Evolutionary conservation across 2,797 vertebrate genomes (phyloP).

Genomic region (Parotocinclus haroldoi): DNA sequence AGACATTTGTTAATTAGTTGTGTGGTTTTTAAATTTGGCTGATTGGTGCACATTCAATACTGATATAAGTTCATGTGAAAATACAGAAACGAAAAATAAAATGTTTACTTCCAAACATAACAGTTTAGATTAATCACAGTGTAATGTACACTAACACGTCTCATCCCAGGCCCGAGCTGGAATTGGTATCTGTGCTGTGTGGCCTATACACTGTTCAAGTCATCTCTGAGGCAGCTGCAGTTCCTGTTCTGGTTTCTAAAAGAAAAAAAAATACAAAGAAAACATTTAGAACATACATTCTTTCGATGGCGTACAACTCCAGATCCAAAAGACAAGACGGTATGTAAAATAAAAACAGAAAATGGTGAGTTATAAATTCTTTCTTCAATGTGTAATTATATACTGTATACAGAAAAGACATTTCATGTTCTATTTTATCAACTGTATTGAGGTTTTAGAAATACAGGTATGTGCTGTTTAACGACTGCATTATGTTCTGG

Average conservation of each 20-base stretch:
- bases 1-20: conserved; percentile 68
- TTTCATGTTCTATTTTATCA: too few species aligned
- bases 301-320: too few species aligned
- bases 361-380: too few species aligned
- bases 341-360: conserved; percentile 1
- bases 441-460: too few species aligned
- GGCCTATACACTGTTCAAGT: conserved; percentile 60
- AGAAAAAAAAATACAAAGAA: neutral
- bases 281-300: too few species aligned
- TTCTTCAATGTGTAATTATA: too few species aligned
- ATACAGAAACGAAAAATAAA: conserved; percentile 60
- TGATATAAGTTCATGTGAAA: conserved; percentile 58
- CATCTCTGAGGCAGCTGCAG: conserved; percentile 60
- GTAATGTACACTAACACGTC: conserved; percentile 79
- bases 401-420: too few species aligned
- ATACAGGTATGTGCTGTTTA: too few species aligned
- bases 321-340: too few species aligned
- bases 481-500: too few species aligned
- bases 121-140: conserved; percentile 61
- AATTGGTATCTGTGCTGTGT: conserved; percentile 53
- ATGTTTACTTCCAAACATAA: conserved; percentile 69
- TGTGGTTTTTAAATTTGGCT: too few species aligned
- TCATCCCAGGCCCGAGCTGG: conserved; percentile 66
- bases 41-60: conserved; percentile 44
- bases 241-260: conserved; percentile 67